phyloP scores from a whole-genome alignment of 64 coral and sea anemone species.

The Montipora capricornis region DNA sequence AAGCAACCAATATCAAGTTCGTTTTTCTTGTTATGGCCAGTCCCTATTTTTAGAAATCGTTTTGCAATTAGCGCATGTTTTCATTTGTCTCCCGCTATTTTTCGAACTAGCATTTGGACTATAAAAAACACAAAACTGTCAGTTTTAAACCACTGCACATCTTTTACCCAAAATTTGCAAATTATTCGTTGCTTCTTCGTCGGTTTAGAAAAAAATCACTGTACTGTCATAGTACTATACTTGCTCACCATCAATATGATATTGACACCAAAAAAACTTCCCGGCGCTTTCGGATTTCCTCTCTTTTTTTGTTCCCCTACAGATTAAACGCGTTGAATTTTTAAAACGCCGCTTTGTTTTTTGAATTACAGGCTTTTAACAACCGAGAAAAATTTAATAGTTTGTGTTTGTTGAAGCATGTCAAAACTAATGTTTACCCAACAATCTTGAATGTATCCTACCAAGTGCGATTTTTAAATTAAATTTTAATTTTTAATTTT shows the following conservation, averaged over 20 bases:
- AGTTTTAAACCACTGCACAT: not conserved
- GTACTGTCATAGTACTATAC: too few species aligned
- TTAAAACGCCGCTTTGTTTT: not conserved
- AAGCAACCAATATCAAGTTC: not conserved
- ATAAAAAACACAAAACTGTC: not conserved
- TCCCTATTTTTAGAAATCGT: not conserved
- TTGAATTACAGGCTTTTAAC: not conserved
- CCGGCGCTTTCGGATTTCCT: too few species aligned
- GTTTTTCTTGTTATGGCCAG: constrained; percentile 15
- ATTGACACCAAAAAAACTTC: not conserved
- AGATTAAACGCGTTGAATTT: too few species aligned
- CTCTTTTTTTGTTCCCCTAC: too few species aligned
- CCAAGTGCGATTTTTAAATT: not conserved
- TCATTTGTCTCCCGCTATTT: not conserved
- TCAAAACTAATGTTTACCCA: not conserved
- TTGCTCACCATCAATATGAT: not conserved
- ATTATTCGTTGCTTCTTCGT: not conserved
- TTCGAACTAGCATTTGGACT: not conserved
- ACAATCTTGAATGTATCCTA: not conserved
- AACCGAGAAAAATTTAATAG: constrained; percentile 13
- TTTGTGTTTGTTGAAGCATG: not conserved
- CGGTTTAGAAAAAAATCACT: not conserved
- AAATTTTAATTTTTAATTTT: not conserved
- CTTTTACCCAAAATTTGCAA: not conserved
- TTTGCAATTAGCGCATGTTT: not conserved